Evolutionary conservation across 2,888 invertebrate genomes (phyloP).

Genomic region (Tineola bisselliella): DNA sequence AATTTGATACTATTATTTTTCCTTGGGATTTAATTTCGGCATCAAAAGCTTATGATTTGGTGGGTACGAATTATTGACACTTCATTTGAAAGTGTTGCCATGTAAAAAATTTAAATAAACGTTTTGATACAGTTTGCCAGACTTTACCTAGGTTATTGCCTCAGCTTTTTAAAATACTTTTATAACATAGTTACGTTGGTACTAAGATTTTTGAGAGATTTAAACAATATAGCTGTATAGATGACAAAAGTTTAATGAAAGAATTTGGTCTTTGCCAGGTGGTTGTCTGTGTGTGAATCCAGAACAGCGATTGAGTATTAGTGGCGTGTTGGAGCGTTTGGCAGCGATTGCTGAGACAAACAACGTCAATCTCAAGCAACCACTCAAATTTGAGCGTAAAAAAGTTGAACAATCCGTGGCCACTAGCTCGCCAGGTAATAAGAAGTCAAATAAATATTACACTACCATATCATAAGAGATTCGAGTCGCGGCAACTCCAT

Average conservation of each 20-base stretch:
- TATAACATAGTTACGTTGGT: no score
- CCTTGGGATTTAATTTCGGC: no score
- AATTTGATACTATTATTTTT: no score
- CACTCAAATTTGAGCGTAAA: slow-evolving; percentile 75
- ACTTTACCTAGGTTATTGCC: no score
- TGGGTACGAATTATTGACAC: no score
- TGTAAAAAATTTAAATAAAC: no score
- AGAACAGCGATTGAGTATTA: slow-evolving; percentile 79
- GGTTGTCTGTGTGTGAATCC: slow-evolving; percentile 88
- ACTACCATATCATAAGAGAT: slow-evolving; percentile 65
- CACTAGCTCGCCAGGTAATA: slow-evolving; percentile 71
- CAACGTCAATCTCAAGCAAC: slow-evolving; percentile 82
- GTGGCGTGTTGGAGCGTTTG: slow-evolving; percentile 83
- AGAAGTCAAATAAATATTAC: slow-evolving; percentile 71
- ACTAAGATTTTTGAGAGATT: no score
- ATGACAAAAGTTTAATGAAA: neutral
- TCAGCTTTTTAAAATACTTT: no score
- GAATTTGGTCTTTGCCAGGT: slow-evolving; percentile 42
- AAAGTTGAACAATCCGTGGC: slow-evolving; percentile 71
- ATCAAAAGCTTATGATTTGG: no score
- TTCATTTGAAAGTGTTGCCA: no score
- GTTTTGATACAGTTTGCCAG: no score
- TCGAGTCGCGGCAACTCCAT: slow-evolving; percentile 28
- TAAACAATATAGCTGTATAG: no score
- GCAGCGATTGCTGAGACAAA: slow-evolving; percentile 90